Base-by-base conservation (phyloP, 2,888 invertebrate species). In the Aleiodes alternator region DNA sequence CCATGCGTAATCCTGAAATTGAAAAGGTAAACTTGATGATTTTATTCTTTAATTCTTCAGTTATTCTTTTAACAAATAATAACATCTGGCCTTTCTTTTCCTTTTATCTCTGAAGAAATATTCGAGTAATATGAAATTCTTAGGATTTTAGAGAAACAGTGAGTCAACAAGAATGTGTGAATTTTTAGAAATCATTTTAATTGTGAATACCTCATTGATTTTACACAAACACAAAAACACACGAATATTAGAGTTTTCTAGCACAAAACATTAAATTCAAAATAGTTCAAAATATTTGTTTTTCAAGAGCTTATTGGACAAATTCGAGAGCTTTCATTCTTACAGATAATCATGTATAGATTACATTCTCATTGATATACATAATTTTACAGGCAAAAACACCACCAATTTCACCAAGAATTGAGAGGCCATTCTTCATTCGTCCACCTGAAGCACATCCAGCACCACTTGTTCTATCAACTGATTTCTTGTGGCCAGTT, bases 401-500 rank as follows among this genome's bases (percentile, higher is more conserved):
- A 12, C 73, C 72, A 3, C 64, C 55, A 48, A 14, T n/a, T 4
- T 68, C 76, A 12, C 72, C 79, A 50, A 69, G 69, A 16, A 12
- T 59, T 11, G 82, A 84, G 11, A 81, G 80, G 73, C 69, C 80
- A 59, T 75, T 73, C 16, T 51, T 55, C 53, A 38, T 43, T 31
- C 51, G 38, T n/a, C 29, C 6, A 5, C 34, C 72, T 85, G 31
- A 80, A 43, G 4, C 43, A 43, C 56, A 59, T 82, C 66, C 29
- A 53, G 23, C 5, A 16, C 64, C 57, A 80, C 83, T 38, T 82
- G 59, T 77, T 5, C 76, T 84, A 43, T 85, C 89, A 0, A 81
- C 92, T 0, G 90, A 90, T 53, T 90, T 90, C 0, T 90, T 87
- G 79, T 93, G 92, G 94, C 91, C 92, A 83, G 92, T 94, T 6